These are phyloP conservation scores for Polylopha cassiicola DNA, from an alignment of 2,888 invertebrate species.

Conservation along the genomic window DNA sequence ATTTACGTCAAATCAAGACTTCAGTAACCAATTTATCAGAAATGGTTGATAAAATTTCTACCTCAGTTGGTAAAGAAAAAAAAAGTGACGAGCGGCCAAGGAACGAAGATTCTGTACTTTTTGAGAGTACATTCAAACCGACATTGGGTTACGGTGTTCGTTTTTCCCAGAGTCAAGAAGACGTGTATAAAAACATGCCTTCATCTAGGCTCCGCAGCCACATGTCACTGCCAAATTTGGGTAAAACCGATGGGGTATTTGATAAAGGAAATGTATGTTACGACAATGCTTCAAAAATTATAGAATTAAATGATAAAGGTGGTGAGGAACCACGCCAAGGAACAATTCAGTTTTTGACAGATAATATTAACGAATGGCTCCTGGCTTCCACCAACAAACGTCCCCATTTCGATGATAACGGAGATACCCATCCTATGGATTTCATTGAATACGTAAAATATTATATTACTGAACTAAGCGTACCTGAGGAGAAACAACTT, in stretches of 20 bases:
- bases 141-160: conserved; percentile 66
- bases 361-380: conserved; percentile 63
- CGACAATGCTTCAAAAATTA: conserved; percentile 50
- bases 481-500: conserved; percentile 58
- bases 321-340: conserved; percentile 37
- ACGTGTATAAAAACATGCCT: conserved; percentile 64
- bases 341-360: conserved; percentile 50
- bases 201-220: conserved; percentile 66
- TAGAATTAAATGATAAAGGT: conserved; percentile 59
- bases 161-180: conserved; percentile 68
- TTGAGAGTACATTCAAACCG: conserved; percentile 58
- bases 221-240: conserved; percentile 70
- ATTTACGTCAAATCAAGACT: conserved; percentile 68
- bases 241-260: conserved; percentile 49
- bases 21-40: conserved; percentile 69
- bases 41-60: conserved; percentile 70
- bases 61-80: conserved; percentile 48
- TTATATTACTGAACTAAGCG: conserved; percentile 61
- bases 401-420: conserved; percentile 64
- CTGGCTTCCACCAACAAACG: conserved; percentile 61
- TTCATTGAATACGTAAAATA: conserved; percentile 64
- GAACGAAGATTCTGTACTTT: conserved; percentile 45
- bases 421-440: conserved; percentile 68
- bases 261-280: conserved; percentile 46
- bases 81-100: conserved; percentile 41